Evolutionary conservation across 2,113 vertebrate species (phyloP).

Genomic region (Okapia johnstoni): DNA sequence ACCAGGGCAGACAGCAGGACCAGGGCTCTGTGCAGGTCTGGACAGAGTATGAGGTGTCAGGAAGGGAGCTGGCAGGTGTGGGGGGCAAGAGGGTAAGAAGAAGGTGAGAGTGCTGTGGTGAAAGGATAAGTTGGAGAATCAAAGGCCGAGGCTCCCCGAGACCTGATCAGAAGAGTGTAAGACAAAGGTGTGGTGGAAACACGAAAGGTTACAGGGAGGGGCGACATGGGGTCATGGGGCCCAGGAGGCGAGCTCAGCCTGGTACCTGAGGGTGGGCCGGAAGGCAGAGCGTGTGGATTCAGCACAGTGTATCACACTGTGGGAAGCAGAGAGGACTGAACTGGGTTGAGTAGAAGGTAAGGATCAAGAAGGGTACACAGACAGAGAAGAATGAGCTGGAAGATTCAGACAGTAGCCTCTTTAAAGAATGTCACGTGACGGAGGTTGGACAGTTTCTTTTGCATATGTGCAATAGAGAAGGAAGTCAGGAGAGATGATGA

Average conservation of each 20-base stretch:
- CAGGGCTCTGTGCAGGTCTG: not conserved
- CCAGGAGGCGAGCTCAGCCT: accelerated
- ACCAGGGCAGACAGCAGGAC: not conserved
- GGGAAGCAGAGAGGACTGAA: not conserved
- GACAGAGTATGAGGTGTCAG: accelerated
- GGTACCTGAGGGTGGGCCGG: accelerated
- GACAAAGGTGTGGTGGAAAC: not conserved
- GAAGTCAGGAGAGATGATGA: not conserved
- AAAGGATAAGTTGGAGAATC: not conserved
- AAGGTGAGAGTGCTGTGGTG: not conserved
- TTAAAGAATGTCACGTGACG: not conserved
- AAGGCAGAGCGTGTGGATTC: accelerated
- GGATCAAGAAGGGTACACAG: not conserved
- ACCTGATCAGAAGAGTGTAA: not conserved
- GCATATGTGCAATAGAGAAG: not conserved
- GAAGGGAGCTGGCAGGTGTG: accelerated
- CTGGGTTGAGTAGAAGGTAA: accelerated
- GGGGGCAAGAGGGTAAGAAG: not conserved
- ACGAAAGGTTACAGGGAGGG: not conserved
- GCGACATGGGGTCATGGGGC: not conserved
- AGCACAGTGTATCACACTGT: not conserved
- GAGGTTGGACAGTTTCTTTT: not conserved
- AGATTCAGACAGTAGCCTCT: not conserved
- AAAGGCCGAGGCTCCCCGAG: not conserved
- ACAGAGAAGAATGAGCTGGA: not conserved